A percentile compares a stretch with the other conserved stretches of the same genome.
These are phyloP conservation scores for Fundulus diaphanus DNA, from an alignment of 2,797 vertebrate genomes.

Conservation along the genomic window DNA sequence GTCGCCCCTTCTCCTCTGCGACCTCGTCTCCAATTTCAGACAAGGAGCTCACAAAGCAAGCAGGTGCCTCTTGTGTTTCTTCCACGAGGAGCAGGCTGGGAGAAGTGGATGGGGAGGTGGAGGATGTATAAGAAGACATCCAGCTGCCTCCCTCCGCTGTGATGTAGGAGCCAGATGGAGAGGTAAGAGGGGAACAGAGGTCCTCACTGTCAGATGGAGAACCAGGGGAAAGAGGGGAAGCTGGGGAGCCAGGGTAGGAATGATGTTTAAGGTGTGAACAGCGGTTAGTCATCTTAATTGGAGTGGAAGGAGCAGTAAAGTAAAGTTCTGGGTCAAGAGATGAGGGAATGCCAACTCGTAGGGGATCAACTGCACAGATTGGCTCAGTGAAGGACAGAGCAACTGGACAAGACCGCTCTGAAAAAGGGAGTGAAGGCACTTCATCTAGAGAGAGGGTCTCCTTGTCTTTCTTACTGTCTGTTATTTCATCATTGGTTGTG, in stretches of 20 bases:
- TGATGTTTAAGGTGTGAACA: slow-evolving; percentile 78
- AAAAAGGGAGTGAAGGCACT: slow-evolving; percentile 89
- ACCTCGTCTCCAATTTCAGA: slow-evolving; percentile 85
- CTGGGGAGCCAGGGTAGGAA: slow-evolving; percentile 77
- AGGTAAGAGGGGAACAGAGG: slow-evolving; percentile 89
- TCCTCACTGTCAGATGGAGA: slow-evolving; percentile 84
- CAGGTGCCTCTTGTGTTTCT: slow-evolving; percentile 84
- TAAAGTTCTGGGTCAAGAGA: slow-evolving; percentile 87
- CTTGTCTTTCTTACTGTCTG: slow-evolving; percentile 65
- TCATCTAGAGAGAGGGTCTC: slow-evolving; percentile 83
- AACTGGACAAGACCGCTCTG: slow-evolving; percentile 78
- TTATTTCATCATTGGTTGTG: slow-evolving; percentile 59
- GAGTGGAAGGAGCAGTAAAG: slow-evolving; percentile 94
- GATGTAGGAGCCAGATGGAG: slow-evolving; percentile 94
- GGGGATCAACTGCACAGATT: slow-evolving; percentile 78
- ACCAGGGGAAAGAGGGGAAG: slow-evolving; percentile 75
- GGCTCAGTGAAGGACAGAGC: slow-evolving; percentile 84
- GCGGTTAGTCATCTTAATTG: slow-evolving; percentile 81
- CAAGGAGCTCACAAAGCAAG: slow-evolving; percentile 81
- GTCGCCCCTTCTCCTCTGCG: slow-evolving; percentile 77
- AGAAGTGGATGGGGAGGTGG: slow-evolving; percentile 90
- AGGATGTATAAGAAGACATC: slow-evolving; percentile 89
- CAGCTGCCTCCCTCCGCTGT: slow-evolving; percentile 95
- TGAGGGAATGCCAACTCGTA: slow-evolving; percentile 75
- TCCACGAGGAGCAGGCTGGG: slow-evolving; percentile 87